Evolutionary conservation across 1,140 invertebrate species (phyloP).

Genomic region (Tigriopus japonicus): DNA sequence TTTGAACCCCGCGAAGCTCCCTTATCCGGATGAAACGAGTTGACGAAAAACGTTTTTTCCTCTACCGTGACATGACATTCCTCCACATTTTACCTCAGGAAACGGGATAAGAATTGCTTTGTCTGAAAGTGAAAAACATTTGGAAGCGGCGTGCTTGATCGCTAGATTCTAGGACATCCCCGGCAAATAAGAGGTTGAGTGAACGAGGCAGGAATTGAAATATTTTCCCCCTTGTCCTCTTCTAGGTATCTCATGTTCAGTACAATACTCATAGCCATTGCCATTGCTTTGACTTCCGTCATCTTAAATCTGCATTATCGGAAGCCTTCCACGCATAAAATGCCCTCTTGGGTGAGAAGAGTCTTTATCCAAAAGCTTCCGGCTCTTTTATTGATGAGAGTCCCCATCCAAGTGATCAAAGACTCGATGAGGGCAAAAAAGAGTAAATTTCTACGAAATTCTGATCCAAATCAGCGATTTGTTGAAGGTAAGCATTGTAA

Average conservation of each 20-base stretch:
- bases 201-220: too few species aligned
- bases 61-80: neutral
- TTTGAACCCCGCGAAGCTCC: too few species aligned
- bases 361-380: slow-evolving; percentile 71
- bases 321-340: slow-evolving; percentile 92
- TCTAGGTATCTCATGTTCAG: slow-evolving; percentile 78
- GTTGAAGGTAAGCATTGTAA: neutral
- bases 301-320: slow-evolving; percentile 98
- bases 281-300: slow-evolving; percentile 89
- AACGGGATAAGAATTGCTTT: too few species aligned
- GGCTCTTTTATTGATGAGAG: slow-evolving; percentile 25
- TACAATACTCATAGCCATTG: slow-evolving; percentile 88
- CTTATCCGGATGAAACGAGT: too few species aligned
- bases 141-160: neutral
- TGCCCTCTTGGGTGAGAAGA: slow-evolving; percentile 71
- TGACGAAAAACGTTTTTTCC: slow-evolving; percentile 16
- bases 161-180: too few species aligned
- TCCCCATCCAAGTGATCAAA: slow-evolving; percentile 17
- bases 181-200: neutral
- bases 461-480: neutral
- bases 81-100: neutral
- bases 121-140: neutral
- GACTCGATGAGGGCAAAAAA: slow-evolving; percentile 1
- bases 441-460: slow-evolving; percentile 14
- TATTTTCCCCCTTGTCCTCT: too few species aligned